Evolutionary conservation across 1,140 invertebrate species (phyloP), one percentile per base, ranked within the genome.

Genomic region (Drosophila micromelanica): DNA sequence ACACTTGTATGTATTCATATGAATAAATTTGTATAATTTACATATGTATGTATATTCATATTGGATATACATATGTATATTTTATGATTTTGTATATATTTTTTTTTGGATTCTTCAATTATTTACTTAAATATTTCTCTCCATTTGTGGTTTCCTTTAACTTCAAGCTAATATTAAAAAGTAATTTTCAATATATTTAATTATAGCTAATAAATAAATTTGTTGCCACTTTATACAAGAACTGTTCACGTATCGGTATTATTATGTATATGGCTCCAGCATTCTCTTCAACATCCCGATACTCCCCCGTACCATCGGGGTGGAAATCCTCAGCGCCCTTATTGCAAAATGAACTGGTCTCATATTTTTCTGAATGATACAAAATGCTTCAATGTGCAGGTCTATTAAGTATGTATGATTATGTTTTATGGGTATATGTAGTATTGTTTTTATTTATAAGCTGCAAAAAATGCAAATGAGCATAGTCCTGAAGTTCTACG

Each of bases 131-230:
- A 49, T 80, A 76, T 51, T 67, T 62, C 1, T 75, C 68, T 17
- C 40, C 55, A 0, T 17, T 45, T 15, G 9, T 30, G 42, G 30
- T 46, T 13, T 43, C 42, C 38, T 23, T 78, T 61, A 80, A 87
- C 76, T 72, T 72, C 65, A 78, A 60, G 68, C 80, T 90, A 85
- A 73, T 90, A 76, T 80, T 90, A 76, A 80, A 90, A 90, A 80
- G 76, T 90, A 80, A 80, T 87, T 54, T 79, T 82, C 77, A 68
- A 78, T 77, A 73, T 73, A 61, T 80, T 80, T 73, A 85, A 65
- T 73, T 78, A 85, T 90, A 90, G 80, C 85, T 90, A 90, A 90
- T 78, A 75, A 78, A 80, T 90, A 67, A 78, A 85, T 85, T 84
- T 67, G 65, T 70, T 75, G 65, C 48, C 77, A 80, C 71, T 90